A percentile compares a stretch with the other conserved stretches of the same genome.
phyloP scores from a whole-genome alignment of 2,797 vertebrate species.

The Sylvilagus floridanus region DNA sequence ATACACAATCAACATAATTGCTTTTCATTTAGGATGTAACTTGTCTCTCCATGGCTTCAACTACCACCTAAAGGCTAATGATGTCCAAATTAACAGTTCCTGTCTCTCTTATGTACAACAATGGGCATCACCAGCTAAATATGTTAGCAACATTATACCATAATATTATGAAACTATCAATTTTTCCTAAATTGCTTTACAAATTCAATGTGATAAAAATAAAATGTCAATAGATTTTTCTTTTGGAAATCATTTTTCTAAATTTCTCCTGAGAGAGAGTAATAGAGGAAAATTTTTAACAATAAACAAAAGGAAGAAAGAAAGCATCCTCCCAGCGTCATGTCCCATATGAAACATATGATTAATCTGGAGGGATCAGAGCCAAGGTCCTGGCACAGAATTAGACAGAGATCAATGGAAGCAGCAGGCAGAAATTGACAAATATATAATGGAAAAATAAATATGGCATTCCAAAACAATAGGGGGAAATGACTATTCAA shows the following conservation, averaged over 20 bases:
- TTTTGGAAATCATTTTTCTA: constrained; percentile 12
- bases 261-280: background rate
- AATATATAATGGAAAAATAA: background rate
- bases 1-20: background rate
- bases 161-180: constrained; percentile 19
- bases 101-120: background rate
- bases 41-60: background rate
- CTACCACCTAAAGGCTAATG: background rate
- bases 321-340: background rate
- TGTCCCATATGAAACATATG: background rate
- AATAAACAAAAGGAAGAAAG: background rate
- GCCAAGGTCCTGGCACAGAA: background rate
- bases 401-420: background rate
- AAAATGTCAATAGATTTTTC: background rate
- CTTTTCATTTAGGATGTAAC: background rate
- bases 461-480: background rate
- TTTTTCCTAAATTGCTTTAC: background rate
- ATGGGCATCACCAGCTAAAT: background rate
- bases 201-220: background rate
- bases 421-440: background rate
- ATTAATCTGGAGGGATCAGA: background rate
- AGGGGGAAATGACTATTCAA: background rate
- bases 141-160: background rate
- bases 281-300: background rate
- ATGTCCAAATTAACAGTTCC: background rate